These are phyloP conservation scores for Osmoderma eremita DNA, from an alignment of 2,888 invertebrate genomes.

Conservation along the genomic window DNA sequence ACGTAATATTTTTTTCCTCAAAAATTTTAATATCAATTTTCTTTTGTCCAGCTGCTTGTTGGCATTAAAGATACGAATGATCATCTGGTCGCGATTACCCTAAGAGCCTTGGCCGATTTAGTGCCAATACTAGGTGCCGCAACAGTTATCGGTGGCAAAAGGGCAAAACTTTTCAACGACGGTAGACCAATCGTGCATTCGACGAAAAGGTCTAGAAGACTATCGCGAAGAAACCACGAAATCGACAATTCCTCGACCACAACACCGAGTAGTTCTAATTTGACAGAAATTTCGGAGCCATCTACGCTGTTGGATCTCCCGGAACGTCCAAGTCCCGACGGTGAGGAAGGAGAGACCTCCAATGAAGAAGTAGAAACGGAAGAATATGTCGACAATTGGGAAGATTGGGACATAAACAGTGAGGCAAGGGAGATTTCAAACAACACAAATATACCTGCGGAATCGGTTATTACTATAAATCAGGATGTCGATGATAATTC, in stretches of 20 bases:
- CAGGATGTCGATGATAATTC: constrained; percentile 1
- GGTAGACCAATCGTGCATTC: constrained; percentile 73
- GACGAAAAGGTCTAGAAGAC: constrained; percentile 25
- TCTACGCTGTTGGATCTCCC: constrained; percentile 67
- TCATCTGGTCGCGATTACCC: constrained; percentile 80
- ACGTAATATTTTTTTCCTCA: constrained; percentile 4
- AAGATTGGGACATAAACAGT: constrained; percentile 77
- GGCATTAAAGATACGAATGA: constrained; percentile 91
- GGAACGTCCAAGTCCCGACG: constrained; percentile 83
- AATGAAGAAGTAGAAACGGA: constrained; percentile 60
- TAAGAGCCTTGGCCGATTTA: constrained; percentile 83
- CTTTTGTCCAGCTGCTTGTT: constrained; percentile 65
- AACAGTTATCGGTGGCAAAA: constrained; percentile 85
- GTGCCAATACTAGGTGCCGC: constrained; percentile 86
- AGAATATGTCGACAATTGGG: constrained; percentile 80
- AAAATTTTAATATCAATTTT: not conserved
- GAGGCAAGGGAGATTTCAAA: constrained; percentile 42
- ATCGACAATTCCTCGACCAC: constrained; percentile 6
- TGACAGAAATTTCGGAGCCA: constrained; percentile 55
- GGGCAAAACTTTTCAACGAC: constrained; percentile 85
- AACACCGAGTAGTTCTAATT: constrained; percentile 16
- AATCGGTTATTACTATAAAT: constrained; percentile 52
- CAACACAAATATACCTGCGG: constrained; percentile 63
- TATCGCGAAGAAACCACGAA: constrained; percentile 23
- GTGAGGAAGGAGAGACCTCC: constrained; percentile 76